A percentile compares a stretch with the other conserved stretches of the same genome.
phyloP scores from a whole-genome alignment of 1,140 invertebrate species.

The Solenopsis fugax region DNA sequence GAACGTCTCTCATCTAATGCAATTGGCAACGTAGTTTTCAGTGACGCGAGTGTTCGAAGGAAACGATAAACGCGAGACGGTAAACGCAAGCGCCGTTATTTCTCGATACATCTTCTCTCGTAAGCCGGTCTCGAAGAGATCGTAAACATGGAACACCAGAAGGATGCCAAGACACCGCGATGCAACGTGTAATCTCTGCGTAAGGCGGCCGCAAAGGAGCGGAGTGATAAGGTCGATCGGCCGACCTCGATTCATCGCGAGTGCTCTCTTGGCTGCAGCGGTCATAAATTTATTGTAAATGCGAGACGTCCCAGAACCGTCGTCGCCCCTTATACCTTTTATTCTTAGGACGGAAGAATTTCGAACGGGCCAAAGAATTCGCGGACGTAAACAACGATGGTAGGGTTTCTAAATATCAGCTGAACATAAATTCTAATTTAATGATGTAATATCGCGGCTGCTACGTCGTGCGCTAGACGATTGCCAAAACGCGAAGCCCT shows the following conservation, averaged over 20 bases:
- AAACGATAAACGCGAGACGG: slow-evolving; percentile 51
- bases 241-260: slow-evolving; percentile 33
- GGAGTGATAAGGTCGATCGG: slow-evolving; percentile 35
- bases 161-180: background rate
- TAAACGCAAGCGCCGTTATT: slow-evolving; percentile 39
- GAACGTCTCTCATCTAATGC: background rate
- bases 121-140: slow-evolving; percentile 17
- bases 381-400: background rate
- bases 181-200: slow-evolving; percentile 47
- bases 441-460: background rate
- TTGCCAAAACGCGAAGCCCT: background rate
- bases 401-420: background rate
- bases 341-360: background rate
- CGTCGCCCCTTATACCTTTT: background rate
- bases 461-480: background rate
- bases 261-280: background rate
- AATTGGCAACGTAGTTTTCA: slow-evolving; percentile 17
- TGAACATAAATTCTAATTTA: slow-evolving; percentile 10
- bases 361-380: background rate
- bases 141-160: slow-evolving; percentile 22
- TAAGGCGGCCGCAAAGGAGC: background rate
- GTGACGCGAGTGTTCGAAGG: slow-evolving; percentile 63
- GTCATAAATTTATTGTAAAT: slow-evolving; percentile 47
- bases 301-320: background rate
- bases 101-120: slow-evolving; percentile 5